Evolutionary conservation across 2,113 vertebrate species (phyloP).

Genomic region (Anas platyrhynchos): DNA sequence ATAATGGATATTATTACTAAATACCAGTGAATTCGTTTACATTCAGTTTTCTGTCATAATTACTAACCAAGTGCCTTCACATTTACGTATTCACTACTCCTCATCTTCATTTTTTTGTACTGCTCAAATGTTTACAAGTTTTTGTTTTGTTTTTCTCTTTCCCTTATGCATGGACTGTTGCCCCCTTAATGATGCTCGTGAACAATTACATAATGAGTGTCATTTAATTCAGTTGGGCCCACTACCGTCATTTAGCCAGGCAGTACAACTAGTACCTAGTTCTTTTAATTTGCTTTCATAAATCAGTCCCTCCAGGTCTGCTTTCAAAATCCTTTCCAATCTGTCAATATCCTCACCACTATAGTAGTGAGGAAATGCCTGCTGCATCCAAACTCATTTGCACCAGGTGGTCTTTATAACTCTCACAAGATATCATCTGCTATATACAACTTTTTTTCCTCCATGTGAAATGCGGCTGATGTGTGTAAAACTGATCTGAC

Average conservation of each 20-base stretch:
- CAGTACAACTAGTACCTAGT: not conserved
- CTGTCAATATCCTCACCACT: not conserved
- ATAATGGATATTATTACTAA: not conserved
- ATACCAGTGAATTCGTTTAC: not conserved
- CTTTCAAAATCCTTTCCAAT: not conserved
- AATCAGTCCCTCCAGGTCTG: not conserved
- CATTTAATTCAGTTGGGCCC: not conserved
- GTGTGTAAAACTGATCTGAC: not conserved
- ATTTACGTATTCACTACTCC: not conserved
- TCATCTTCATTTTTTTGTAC: not conserved
- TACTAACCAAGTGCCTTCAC: fast-evolving
- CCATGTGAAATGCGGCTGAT: not conserved
- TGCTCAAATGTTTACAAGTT: not conserved
- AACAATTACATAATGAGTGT: not conserved
- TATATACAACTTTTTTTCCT: not conserved
- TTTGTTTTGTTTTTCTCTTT: not conserved
- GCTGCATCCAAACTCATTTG: not conserved
- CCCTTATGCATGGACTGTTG: not conserved
- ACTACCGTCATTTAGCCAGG: not conserved
- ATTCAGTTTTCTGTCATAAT: not conserved
- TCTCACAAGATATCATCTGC: constrained; percentile 14
- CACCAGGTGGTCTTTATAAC: not conserved
- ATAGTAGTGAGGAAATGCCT: not conserved
- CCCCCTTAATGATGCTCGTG: not conserved
- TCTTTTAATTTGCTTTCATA: not conserved